Evolutionary conservation across 2,888 invertebrate species (phyloP), one percentile per base, ranked within the genome.

Genomic region (Abrostola tripartita): DNA sequence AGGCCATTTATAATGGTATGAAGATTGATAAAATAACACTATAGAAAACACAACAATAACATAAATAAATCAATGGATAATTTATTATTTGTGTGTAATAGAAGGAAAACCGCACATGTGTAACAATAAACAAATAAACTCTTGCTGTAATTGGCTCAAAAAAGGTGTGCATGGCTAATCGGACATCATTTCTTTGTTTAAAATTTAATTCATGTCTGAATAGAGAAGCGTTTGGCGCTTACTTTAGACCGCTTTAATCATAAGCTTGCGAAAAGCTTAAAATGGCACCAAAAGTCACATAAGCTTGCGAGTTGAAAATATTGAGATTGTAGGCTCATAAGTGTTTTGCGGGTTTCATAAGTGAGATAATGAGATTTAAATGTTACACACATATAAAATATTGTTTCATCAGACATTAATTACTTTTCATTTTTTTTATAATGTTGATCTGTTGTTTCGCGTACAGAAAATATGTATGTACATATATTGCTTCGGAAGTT

Each of bases 161-260:
- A 10, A 53, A 41, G 50, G 55, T 8, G 49, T 36, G 24, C 44
- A 10, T 44, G 47, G 42, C 14, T 51, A 63, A 24, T 40, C 52
- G 54, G 42, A 52, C 38, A 42, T 36, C 24, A 41, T 55, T 63
- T 59, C 52, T 68, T 68, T 74, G 56, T 63, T 49, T 38, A 24
- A 11, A 37, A 36, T n/a, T 59, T 59, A 50, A 68, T 62, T 56
- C 49, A 56, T 35, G 49, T 56, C n/a, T 11, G 50, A 58, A 73
- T 50, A 6, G 47, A 55, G 41, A 7, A 59, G 52, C 9, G 52
- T 38, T 35, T 11, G 49, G 11, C 7, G 40, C 49, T 63, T 68
- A 71, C 59, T 64, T 68, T 24, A 24, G 24, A 24, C 24, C 4
- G 24, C 24, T 24, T 24, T 53, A 71, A 73, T 68, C 63, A 62